Evolutionary conservation across 2,888 invertebrate species (phyloP).

Genomic region (Pseudococcus viburni): DNA sequence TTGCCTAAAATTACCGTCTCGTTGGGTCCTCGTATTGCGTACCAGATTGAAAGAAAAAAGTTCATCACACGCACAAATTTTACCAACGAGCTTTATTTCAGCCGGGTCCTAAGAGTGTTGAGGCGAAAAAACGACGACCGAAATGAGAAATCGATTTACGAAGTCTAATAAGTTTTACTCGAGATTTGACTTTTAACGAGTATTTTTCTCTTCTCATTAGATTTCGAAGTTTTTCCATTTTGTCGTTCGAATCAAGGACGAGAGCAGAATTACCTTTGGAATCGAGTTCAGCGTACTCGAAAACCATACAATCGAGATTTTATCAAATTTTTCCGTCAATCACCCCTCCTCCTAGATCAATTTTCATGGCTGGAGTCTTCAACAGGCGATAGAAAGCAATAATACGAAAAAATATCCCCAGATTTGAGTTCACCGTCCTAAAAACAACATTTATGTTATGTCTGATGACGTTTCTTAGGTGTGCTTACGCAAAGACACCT

Average conservation of each 20-base stretch:
- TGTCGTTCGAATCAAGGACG: not conserved
- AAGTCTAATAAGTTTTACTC: not conserved
- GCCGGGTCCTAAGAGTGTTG: not conserved
- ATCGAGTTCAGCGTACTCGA: not conserved
- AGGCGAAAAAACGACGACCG: not conserved
- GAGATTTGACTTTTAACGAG: not conserved
- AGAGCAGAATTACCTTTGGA: not conserved
- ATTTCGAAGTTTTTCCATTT: not conserved
- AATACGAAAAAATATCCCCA: too few relatives aligned
- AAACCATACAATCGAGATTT: not conserved
- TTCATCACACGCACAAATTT: conserved; percentile 7
- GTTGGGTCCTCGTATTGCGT: not conserved
- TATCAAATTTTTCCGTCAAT: not conserved
- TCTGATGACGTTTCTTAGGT: too few relatives aligned
- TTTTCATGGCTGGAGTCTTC: too few relatives aligned
- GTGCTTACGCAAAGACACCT: too few relatives aligned
- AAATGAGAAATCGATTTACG: not conserved
- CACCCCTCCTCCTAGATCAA: too few relatives aligned
- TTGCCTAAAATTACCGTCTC: conserved; percentile 1
- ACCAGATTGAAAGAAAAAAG: not conserved
- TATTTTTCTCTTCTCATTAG: not conserved
- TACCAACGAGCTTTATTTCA: not conserved
- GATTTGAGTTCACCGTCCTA: too few relatives aligned
- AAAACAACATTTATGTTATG: too few relatives aligned
- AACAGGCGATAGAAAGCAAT: too few relatives aligned